Evolutionary conservation across 2,888 invertebrate genomes (phyloP).

Genomic region (Gymnocheta viridis): DNA sequence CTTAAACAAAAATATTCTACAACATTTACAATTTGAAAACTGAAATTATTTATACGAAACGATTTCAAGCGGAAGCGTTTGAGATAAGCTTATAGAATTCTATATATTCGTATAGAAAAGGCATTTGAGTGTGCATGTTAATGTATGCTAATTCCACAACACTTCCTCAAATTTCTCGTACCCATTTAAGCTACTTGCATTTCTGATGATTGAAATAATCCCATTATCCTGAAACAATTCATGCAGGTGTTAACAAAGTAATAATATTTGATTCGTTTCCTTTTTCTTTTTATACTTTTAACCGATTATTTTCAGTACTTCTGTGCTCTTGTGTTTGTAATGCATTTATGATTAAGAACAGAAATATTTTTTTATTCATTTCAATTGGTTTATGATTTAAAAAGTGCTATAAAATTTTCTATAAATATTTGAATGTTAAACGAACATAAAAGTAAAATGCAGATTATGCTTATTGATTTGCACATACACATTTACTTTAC

Average conservation of each 20-base stretch:
- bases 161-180: conserved; percentile 1
- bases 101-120: background rate
- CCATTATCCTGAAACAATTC: conserved; percentile 55
- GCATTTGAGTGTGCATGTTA: background rate
- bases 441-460: conserved; percentile 26
- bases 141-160: conserved; percentile 40
- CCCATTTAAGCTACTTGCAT: conserved; percentile 5
- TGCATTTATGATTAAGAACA: background rate
- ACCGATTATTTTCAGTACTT: background rate
- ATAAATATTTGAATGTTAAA: conserved; percentile 18
- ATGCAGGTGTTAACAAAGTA: conserved; percentile 59
- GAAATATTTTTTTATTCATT: conserved; percentile 7
- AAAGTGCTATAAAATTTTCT: conserved; percentile 4
- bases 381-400: conserved; percentile 48
- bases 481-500: background rate
- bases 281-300: conserved; percentile 16
- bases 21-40: conserved; percentile 27
- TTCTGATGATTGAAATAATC: conserved; percentile 52
- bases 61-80: conserved; percentile 80
- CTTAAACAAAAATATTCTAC: background rate
- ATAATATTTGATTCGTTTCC: conserved; percentile 29
- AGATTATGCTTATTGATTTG: conserved; percentile 7
- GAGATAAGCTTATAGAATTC: conserved; percentile 76
- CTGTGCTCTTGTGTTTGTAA: background rate
- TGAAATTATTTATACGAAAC: conserved; percentile 63